These are phyloP conservation scores for Spheniscus humboldti DNA, from an alignment of 2,797 vertebrate genomes.

Conservation along the genomic window DNA sequence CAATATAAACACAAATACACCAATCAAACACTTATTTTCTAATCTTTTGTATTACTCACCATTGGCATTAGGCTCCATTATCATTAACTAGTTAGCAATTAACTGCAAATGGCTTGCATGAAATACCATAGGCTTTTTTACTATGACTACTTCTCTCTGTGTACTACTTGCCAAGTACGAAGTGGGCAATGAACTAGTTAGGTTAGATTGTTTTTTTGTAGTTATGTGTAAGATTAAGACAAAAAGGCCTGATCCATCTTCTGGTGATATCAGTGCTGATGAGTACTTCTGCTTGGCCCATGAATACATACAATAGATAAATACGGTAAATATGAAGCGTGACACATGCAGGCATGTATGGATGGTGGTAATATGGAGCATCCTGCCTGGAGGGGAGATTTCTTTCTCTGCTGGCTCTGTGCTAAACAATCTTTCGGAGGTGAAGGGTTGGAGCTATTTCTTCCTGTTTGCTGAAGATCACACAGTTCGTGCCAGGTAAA, in stretches of 20 bases:
- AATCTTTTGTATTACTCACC: not conserved
- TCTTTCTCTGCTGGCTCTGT: not conserved
- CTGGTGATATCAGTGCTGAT: not conserved
- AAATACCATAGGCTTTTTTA: not conserved
- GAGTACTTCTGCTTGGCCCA: not conserved
- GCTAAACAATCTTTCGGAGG: not conserved
- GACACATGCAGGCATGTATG: not conserved
- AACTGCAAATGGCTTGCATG: not conserved
- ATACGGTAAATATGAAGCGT: rapidly evolving
- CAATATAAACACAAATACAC: not conserved
- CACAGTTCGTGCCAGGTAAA: not conserved
- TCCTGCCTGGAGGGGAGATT: no score
- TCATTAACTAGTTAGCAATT: not conserved
- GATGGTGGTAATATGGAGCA: no score
- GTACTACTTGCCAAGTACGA: not conserved
- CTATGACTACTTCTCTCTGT: not conserved
- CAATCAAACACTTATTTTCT: not conserved
- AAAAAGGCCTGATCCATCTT: not conserved
- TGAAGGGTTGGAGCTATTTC: not conserved
- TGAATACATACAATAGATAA: not conserved
- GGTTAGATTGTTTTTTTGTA: not conserved
- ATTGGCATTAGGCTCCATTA: not conserved
- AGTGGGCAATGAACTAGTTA: not conserved
- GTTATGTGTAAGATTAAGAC: not conserved
- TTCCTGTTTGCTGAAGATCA: not conserved